phyloP scores from a whole-genome alignment of 2,113 vertebrate species.

The Gallinago jamesoni region DNA sequence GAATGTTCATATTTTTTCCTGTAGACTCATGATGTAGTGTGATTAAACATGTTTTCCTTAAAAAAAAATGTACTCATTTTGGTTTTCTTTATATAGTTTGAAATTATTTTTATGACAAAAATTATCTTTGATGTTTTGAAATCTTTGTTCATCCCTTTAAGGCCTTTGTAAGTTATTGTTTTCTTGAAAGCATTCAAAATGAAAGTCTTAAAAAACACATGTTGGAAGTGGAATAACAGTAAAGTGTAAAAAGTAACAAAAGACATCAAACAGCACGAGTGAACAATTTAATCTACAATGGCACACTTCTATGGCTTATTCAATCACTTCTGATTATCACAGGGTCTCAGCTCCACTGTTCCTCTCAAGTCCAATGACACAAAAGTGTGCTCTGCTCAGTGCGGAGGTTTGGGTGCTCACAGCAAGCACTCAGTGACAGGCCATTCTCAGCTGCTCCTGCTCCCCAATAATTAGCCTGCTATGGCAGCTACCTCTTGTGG shows the following conservation, averaged over 20 bases:
- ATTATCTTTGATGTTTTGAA: background rate
- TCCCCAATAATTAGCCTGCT: constrained; percentile 93
- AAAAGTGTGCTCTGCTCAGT: constrained; percentile 70
- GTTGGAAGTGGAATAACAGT: background rate
- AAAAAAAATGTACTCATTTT: background rate
- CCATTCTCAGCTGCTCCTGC: constrained; percentile 88
- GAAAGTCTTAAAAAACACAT: background rate
- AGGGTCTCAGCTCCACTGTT: background rate
- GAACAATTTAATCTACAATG: background rate
- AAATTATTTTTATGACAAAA: constrained; percentile 1
- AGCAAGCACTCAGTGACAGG: constrained; percentile 74
- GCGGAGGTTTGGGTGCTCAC: constrained; percentile 74
- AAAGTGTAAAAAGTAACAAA: constrained; percentile 1
- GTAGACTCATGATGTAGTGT: background rate
- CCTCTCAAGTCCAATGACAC: constrained; percentile 51
- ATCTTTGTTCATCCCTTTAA: background rate
- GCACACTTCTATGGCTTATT: background rate
- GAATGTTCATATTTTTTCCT: background rate
- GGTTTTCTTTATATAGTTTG: background rate
- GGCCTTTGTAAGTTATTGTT: background rate
- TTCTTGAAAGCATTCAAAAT: background rate
- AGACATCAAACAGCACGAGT: background rate
- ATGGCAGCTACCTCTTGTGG: constrained; percentile 91
- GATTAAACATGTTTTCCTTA: background rate
- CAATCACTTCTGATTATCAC: background rate